Evolutionary conservation across 2,797 vertebrate genomes (phyloP), one percentile per base, ranked within the genome.

Genomic region (Tokudaia tokunoshimensis): DNA sequence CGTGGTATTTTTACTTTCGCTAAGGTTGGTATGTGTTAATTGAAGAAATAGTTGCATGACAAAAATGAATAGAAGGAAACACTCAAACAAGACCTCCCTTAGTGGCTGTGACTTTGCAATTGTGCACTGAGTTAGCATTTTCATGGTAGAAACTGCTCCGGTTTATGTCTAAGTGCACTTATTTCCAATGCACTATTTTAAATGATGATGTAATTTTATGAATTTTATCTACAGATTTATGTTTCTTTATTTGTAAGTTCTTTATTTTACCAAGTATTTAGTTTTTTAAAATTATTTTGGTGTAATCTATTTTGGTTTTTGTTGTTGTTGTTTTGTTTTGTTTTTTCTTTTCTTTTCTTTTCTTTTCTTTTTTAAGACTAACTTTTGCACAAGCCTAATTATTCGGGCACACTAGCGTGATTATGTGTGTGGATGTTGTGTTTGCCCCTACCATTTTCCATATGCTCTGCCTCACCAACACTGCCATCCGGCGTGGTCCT

Each of bases 371-470:
- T 65, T 5, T 31, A 90, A 94, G 96, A 98, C 98, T 98, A 97
- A 98, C 98, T 98, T 98, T 97, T 98, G 97, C 92, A 44, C 59
- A 97, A 97, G 92, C 92, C 97, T 98, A 98, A 96, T 98, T 98
- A 97, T 95, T 90, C 95, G 93, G 94, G 94, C 98, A 98, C 93
- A 59, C 98, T 99, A 98, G 98, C 97, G 98, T 98, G 97, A 97
- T 98, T 98, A 98, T 98, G 98, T 98, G 98, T 98, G 98, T 98
- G 98, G 95, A 97, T 99, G 98, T 98, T 92, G 98, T 99, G 99
- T 99, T 99, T 99, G 99, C 99, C 99, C 99, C 99, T 99, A 99
- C 99, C 99, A 99, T 99, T 99, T 99, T 99, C 99, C 99, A 99
- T 99, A 99, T 99, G 99, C 99, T 99, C 99, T 99, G 99, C 99